A percentile compares a stretch with the other conserved stretches of the same genome.
Evolutionary conservation across 2,113 vertebrate species (phyloP).

Genomic region (Prinia subflava): DNA sequence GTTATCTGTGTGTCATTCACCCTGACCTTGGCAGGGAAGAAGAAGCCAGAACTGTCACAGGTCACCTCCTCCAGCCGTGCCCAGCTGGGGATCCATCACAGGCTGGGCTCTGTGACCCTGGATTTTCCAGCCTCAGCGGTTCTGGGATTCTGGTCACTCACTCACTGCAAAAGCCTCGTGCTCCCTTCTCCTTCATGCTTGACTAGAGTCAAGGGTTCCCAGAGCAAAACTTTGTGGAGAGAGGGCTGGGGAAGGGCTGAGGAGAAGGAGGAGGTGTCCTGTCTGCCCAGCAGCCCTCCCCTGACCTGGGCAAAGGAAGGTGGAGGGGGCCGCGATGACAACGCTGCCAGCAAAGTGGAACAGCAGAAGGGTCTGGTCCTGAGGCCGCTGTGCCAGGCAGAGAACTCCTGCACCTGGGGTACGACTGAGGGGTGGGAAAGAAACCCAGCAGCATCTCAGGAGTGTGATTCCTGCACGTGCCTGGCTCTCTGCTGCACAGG

Average conservation of each 20-base stretch:
- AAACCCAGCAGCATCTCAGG: neutral
- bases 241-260: neutral
- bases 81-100: rapidly evolving
- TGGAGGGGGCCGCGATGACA: rapidly evolving
- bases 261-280: neutral
- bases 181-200: neutral
- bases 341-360: rapidly evolving
- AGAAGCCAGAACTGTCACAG: too few relatives aligned
- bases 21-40: too few relatives aligned
- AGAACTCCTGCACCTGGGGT: neutral
- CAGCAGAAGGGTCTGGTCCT: neutral
- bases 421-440: neutral
- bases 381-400: neutral
- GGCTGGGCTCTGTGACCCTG: rapidly evolving
- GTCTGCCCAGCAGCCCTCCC: neutral
- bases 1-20: too few relatives aligned
- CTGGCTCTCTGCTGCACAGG: neutral
- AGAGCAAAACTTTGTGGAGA: rapidly evolving
- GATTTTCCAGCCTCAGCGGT: rapidly evolving
- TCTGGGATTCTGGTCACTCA: neutral
- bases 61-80: rapidly evolving
- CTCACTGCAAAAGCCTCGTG: rapidly evolving
- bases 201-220: neutral
- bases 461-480: neutral
- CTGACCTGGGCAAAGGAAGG: neutral